Evolutionary conservation across 2,113 vertebrate species (phyloP).

Genomic region (Amphiprion percula): DNA sequence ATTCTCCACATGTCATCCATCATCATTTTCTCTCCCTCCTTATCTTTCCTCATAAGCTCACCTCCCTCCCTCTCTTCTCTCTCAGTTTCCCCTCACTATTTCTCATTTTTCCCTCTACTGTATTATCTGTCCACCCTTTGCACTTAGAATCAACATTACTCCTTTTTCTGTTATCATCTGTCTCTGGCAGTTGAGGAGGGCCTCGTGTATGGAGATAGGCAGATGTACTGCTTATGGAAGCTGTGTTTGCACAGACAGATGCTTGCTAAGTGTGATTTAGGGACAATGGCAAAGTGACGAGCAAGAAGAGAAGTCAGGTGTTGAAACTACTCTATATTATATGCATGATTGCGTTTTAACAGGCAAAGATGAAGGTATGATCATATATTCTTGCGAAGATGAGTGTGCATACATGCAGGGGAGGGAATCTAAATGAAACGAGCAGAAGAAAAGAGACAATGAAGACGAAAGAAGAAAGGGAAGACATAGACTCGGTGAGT

Average conservation of each 20-base stretch:
- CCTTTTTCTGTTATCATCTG: slow-evolving; percentile 57
- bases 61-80: background rate
- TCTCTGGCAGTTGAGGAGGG: slow-evolving; percentile 42
- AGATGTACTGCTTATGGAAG: slow-evolving; percentile 48
- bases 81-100: slow-evolving; percentile 29
- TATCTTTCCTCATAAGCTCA: slow-evolving; percentile 51
- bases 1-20: slow-evolving; percentile 46
- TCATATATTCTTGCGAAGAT: slow-evolving; percentile 2
- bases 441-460: slow-evolving; percentile 34
- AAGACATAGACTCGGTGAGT: slow-evolving; percentile 39
- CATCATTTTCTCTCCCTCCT: slow-evolving; percentile 47
- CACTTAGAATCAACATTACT: slow-evolving; percentile 53
- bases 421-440: slow-evolving; percentile 16
- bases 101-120: slow-evolving; percentile 56
- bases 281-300: slow-evolving; percentile 37
- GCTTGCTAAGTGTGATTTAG: slow-evolving; percentile 53
- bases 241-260: slow-evolving; percentile 58
- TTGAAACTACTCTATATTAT: slow-evolving; percentile 3
- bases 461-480: slow-evolving; percentile 6
- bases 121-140: slow-evolving; percentile 52
- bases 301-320: background rate
- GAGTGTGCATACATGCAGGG: background rate
- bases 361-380: background rate
- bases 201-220: slow-evolving; percentile 37
- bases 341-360: no score